A percentile compares a stretch with the other conserved stretches of the same genome.
Evolutionary conservation across 2,113 vertebrate genomes (phyloP).

Genomic region (Aspiorhynchus laticeps): DNA sequence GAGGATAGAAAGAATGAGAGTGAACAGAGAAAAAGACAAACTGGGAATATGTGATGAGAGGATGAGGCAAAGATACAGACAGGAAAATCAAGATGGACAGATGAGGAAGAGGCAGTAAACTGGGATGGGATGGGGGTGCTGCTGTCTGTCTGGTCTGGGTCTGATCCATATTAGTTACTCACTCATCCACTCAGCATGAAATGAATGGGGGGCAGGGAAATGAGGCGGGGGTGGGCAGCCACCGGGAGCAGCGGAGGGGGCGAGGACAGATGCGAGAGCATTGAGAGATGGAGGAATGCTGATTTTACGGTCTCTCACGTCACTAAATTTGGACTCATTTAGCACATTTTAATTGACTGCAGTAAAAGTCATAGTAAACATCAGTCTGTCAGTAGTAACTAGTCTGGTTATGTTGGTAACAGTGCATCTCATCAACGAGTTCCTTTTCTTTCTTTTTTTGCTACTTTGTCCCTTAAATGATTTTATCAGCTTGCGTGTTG

Average conservation of each 20-base stretch:
- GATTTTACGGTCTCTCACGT: constrained; percentile 21
- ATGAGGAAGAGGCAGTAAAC: constrained; percentile 43
- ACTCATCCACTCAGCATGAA: constrained; percentile 52
- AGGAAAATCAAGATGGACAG: constrained; percentile 40
- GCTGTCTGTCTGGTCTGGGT: constrained; percentile 59
- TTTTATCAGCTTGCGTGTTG: not conserved
- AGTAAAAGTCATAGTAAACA: not conserved
- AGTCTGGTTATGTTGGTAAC: not conserved
- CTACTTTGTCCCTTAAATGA: not conserved
- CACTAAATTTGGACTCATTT: constrained; percentile 6
- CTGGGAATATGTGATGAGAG: not conserved
- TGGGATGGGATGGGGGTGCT: constrained; percentile 52
- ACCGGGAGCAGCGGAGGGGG: constrained; percentile 25
- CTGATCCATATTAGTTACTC: constrained; percentile 61
- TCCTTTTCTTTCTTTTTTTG: not conserved
- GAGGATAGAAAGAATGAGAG: constrained; percentile 17
- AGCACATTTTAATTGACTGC: not conserved
- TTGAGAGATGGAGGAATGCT: constrained; percentile 37
- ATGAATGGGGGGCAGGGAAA: constrained; percentile 50
- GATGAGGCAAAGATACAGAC: constrained; percentile 41
- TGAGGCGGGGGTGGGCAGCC: constrained; percentile 31
- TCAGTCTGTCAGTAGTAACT: not conserved
- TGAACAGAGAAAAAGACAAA: constrained; percentile 1
- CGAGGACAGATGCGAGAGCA: constrained; percentile 11
- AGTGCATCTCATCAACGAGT: not conserved